phyloP scores from a whole-genome alignment of 53 echinoderm and acorn worm genomes.

The Holothuria scabra region DNA sequence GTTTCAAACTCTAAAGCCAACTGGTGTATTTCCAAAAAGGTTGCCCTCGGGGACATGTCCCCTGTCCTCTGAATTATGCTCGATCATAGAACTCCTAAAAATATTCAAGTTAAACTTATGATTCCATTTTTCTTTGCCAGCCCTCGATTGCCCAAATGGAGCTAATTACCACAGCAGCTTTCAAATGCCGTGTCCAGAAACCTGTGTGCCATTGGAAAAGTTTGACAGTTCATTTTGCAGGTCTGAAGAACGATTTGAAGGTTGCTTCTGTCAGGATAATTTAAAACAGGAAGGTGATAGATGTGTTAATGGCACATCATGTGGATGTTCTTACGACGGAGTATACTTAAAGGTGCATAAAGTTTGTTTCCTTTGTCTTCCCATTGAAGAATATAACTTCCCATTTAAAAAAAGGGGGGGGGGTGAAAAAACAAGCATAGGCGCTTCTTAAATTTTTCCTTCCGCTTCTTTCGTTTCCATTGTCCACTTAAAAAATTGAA shows the following conservation, averaged over 20 bases:
- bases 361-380: no score
- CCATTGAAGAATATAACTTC: no score
- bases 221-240: background rate
- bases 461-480: no score
- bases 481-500: no score
- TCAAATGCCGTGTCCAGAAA: background rate
- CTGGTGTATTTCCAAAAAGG: no score
- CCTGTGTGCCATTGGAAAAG: background rate
- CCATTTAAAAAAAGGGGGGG: no score
- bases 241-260: background rate
- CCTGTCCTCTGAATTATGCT: no score
- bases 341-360: background rate
- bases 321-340: slow-evolving; percentile 14
- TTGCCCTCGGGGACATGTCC: no score
- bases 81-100: no score
- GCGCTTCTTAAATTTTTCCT: no score
- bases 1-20: no score
- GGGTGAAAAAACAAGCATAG: no score
- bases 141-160: background rate
- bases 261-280: background rate
- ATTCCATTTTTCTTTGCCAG: background rate
- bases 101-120: background rate
- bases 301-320: background rate
- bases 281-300: background rate
- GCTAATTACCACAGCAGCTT: background rate